phyloP scores from a whole-genome alignment of 2,888 invertebrate species.

The Lucinisca nassula region DNA sequence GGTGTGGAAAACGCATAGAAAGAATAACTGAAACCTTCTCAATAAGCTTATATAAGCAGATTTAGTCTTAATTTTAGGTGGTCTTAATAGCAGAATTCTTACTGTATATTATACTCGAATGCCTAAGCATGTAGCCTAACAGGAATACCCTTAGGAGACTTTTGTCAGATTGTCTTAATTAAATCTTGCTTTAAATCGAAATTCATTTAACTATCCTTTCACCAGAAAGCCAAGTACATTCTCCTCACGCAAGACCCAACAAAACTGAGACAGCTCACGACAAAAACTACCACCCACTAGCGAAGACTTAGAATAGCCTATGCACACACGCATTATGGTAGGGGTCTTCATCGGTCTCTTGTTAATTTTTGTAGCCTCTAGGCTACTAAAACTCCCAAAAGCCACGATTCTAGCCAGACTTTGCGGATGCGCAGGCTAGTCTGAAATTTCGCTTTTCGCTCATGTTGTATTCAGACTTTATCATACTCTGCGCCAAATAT shows the following conservation, averaged over 20 bases:
- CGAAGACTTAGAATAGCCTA: neutral
- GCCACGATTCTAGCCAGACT: neutral
- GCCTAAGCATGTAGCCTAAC: too few species aligned
- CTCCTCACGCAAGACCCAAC: neutral
- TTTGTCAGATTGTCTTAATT: neutral
- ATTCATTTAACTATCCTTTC: neutral
- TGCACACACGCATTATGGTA: neutral
- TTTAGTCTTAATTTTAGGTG: too few species aligned
- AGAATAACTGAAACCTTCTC: too few species aligned
- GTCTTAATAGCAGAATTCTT: too few species aligned
- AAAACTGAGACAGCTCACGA: neutral
- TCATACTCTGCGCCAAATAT: neutral
- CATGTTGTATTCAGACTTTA: neutral
- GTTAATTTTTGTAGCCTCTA: neutral
- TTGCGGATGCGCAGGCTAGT: neutral
- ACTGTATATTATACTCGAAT: too few species aligned
- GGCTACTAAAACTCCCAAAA: neutral
- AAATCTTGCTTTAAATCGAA: neutral
- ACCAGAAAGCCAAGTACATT: neutral
- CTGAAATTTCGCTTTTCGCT: neutral
- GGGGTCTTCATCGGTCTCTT: neutral
- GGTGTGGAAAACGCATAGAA: too few species aligned
- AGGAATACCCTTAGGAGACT: neutral
- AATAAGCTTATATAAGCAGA: too few species aligned
- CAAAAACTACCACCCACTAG: neutral